Percentiles rank a stretch among this genome's conserved stretches.
Evolutionary conservation across 2,888 invertebrate genomes (phyloP).

Genomic region (Pyralis farinalis): DNA sequence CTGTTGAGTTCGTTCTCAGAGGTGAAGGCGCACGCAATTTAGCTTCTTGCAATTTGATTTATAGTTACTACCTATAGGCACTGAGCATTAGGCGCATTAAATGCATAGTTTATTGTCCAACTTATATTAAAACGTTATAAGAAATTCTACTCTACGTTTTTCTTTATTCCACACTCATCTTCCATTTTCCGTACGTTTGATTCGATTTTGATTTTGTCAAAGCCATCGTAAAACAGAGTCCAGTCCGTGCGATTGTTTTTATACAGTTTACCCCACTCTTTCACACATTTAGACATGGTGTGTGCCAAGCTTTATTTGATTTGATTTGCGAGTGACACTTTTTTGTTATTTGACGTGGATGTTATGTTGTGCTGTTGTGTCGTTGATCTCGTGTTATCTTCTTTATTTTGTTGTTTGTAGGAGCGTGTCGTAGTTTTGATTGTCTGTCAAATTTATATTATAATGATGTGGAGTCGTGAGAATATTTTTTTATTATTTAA

Average conservation of each 20-base stretch:
- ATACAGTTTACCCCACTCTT: slow-evolving; percentile 67
- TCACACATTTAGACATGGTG: slow-evolving; percentile 59
- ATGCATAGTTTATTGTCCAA: slow-evolving; percentile 4
- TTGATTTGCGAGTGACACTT: slow-evolving; percentile 74
- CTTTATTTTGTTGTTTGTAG: slow-evolving; percentile 36
- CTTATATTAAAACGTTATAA: not conserved
- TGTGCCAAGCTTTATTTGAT: slow-evolving; percentile 57
- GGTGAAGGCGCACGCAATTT: too few species aligned
- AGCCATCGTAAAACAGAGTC: slow-evolving; percentile 64
- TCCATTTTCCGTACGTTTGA: slow-evolving; percentile 72
- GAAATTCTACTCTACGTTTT: slow-evolving; percentile 32
- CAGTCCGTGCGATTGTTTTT: slow-evolving; percentile 65
- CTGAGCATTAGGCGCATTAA: not conserved
- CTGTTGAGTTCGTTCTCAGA: too few species aligned
- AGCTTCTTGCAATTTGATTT: too few species aligned
- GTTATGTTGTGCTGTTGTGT: slow-evolving; percentile 60
- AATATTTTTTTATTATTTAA: slow-evolving; percentile 39
- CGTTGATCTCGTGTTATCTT: slow-evolving; percentile 43
- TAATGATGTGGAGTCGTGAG: slow-evolving; percentile 47
- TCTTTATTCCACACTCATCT: slow-evolving; percentile 43
- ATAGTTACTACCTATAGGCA: too few species aligned
- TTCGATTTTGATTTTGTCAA: slow-evolving; percentile 74
- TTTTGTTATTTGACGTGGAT: slow-evolving; percentile 53
- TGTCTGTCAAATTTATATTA: slow-evolving; percentile 72
- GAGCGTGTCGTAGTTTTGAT: slow-evolving; percentile 72